Conservation (phyloP, 2,888 invertebrate genomes). For the Meliscaeva auricollis region DNA sequence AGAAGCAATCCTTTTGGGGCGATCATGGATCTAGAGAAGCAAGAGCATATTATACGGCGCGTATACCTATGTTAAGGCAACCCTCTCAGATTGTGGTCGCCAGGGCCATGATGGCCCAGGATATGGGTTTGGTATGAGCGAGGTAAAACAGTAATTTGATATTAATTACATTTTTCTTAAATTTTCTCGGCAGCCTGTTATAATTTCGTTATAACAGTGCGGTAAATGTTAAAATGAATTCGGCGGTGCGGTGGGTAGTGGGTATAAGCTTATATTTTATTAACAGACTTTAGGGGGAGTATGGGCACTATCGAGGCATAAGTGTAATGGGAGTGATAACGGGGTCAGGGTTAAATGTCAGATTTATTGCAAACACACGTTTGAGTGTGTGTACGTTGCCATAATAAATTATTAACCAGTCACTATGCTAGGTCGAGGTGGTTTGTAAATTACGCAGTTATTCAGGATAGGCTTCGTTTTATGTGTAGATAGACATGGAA, state of each 20-base stretch:
- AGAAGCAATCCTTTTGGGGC: constrained; percentile 13
- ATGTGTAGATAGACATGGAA: not conserved
- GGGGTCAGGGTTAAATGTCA: constrained; percentile 66
- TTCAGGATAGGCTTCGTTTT: constrained; percentile 46
- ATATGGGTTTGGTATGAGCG: constrained; percentile 19
- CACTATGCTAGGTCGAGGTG: constrained; percentile 60
- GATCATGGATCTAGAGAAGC: not conserved
- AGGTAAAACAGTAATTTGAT: constrained; percentile 54
- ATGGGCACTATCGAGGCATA: not conserved
- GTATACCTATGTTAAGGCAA: not conserved
- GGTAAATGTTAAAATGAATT: constrained; percentile 51
- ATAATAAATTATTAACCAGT: constrained; percentile 73
- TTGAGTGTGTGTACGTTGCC: constrained; percentile 28
- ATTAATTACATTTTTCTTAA: constrained; percentile 59
- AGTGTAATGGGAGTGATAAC: constrained; percentile 28
- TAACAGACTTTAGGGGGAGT: not conserved
- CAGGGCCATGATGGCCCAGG: not conserved
- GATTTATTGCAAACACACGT: constrained; percentile 68
- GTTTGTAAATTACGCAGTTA: constrained; percentile 71
- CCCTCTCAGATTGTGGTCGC: constrained; percentile 46
- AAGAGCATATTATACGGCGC: not conserved
- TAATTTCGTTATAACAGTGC: constrained; percentile 53
- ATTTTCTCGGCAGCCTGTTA: constrained; percentile 39
- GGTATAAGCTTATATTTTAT: not conserved
- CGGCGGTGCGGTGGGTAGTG: not conserved